Conservation (phyloP, 2,888 invertebrate species). For the Agrypnus murinus region DNA sequence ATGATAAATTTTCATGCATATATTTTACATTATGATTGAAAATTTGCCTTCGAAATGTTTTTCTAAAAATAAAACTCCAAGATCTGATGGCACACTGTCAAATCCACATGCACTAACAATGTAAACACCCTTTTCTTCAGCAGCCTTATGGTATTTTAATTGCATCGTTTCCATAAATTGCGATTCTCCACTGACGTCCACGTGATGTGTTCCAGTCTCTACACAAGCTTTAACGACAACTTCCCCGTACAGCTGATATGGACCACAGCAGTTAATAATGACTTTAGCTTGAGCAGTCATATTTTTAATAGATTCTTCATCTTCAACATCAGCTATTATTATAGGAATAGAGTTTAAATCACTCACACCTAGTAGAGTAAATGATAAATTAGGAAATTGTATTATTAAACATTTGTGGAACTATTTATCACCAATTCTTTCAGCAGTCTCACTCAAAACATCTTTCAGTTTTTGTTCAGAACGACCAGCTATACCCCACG, state of each 20-base stretch:
- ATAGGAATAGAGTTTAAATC: constrained; percentile 78
- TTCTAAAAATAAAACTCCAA: constrained; percentile 87
- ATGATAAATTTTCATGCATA: background rate
- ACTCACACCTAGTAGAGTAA: constrained; percentile 70
- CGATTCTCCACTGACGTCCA: constrained; percentile 96
- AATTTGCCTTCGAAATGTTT: constrained; percentile 82
- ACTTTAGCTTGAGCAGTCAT: constrained; percentile 90
- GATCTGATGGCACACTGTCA: constrained; percentile 92
- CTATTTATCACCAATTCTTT: constrained; percentile 3
- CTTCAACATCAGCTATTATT: constrained; percentile 85
- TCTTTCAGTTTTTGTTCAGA: constrained; percentile 70
- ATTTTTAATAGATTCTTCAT: constrained; percentile 81
- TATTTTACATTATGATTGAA: background rate
- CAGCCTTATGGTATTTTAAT: constrained; percentile 83
- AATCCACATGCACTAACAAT: constrained; percentile 94
- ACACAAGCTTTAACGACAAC: constrained; percentile 89
- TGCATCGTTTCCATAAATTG: constrained; percentile 75
- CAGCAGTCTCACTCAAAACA: constrained; percentile 61
- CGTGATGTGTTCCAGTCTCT: constrained; percentile 85
- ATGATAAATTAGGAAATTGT: background rate
- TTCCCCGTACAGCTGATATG: constrained; percentile 92
- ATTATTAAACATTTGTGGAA: background rate
- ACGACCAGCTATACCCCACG: constrained; percentile 96
- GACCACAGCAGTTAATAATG: constrained; percentile 95
- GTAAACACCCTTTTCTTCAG: constrained; percentile 86